Evolutionary conservation across 2,113 vertebrate species (phyloP).

Genomic region (Arizona elegans): DNA sequence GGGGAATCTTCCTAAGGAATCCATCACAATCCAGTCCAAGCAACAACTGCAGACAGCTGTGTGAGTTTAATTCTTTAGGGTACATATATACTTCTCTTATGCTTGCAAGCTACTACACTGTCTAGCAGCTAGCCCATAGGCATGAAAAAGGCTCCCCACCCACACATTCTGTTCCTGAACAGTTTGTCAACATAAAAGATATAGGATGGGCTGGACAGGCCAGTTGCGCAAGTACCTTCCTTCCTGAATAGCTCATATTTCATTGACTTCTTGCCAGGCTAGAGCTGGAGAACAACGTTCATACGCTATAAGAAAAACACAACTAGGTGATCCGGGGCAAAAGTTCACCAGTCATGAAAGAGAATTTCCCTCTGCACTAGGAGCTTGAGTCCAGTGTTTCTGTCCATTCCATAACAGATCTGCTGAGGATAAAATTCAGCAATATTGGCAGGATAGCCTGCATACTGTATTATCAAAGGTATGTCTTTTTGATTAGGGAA

Average conservation of each 20-base stretch:
- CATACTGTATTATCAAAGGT: neutral
- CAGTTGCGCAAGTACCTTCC: neutral
- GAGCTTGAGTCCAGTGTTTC: neutral
- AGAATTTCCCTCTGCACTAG: neutral
- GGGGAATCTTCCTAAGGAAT: neutral
- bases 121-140: neutral
- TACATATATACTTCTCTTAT: neutral
- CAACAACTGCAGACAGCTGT: neutral
- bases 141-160: neutral
- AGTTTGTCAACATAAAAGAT: neutral
- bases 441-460: neutral
- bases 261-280: neutral
- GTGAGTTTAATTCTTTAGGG: neutral
- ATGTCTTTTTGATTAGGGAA: neutral
- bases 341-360: neutral
- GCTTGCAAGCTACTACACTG: neutral
- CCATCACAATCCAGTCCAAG: conserved; percentile 4
- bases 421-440: neutral
- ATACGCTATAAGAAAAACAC: neutral
- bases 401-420: neutral
- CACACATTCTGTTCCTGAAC: conserved; percentile 9
- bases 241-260: neutral
- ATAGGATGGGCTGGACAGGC: neutral
- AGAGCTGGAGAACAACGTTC: too few relatives aligned
- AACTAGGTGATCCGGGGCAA: neutral